Base-by-base conservation (phyloP, 2,888 invertebrate genomes). In the Hydroisotoma schaefferi region DNA sequence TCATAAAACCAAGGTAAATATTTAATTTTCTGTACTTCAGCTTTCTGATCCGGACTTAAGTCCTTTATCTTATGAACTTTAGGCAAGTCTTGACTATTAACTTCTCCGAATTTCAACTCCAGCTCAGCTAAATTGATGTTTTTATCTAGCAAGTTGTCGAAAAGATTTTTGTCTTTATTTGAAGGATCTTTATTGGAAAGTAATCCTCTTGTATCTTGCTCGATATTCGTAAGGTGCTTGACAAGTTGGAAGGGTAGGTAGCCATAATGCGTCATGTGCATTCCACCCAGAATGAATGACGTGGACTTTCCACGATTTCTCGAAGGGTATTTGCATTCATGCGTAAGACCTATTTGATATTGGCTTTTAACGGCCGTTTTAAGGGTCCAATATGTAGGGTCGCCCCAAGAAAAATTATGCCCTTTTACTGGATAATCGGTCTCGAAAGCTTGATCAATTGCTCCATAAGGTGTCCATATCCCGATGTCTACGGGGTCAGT, bases 1-100 rank as follows among this genome's bases (percentile, higher is more conserved):
- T 47, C 18, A 23, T 59, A 59, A 55, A 52, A 59, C 63, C 63
- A 63, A 15, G 63, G 63, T 6, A 63, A 20, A 10, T 55, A 46
- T 6, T 44, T 48, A 46, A 63, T 51, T 20, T 55, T 23, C 1
- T 53, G 15, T 2, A 26, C 6, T 23, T 55, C 46, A 22, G 22
- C n/a, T n/a, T n/a, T n/a, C n/a, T n/a, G n/a, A n/a, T n/a, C n/a
- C n/a, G n/a, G n/a, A n/a, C n/a, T n/a, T n/a, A n/a, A n/a, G n/a
- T n/a, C n/a, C n/a, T n/a, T n/a, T n/a, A n/a, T n/a, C n/a, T n/a
- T n/a, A n/a, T n/a, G n/a, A n/a, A n/a, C 28, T 49, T 25, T 2
- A 25, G 28, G 49, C 3, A 8, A 40, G n/a, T 15, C 20, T 5
- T 10, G 40, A 15, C 40, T 15, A 33, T 40, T 23, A 2, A 22